Conservation (phyloP, 2,113 vertebrate genomes). For the Vulpes lagopus region DNA sequence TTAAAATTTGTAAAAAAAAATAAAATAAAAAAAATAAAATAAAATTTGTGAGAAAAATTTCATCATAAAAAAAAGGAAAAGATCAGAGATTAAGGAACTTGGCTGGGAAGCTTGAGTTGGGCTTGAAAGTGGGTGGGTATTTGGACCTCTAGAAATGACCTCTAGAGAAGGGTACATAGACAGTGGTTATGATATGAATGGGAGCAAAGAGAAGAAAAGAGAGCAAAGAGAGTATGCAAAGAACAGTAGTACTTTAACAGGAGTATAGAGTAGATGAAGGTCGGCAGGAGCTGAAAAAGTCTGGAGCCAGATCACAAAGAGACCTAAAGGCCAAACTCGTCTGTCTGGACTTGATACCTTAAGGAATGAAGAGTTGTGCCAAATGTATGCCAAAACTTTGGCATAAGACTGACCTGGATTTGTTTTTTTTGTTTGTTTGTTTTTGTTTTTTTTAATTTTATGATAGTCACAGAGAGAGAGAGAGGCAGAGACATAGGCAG, state of each 20-base stretch:
- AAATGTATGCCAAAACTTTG: not conserved
- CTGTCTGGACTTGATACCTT: not conserved
- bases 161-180: not conserved
- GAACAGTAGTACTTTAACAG: not conserved
- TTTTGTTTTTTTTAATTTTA: too few relatives aligned
- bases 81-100: not conserved
- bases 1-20: not conserved
- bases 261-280: not conserved
- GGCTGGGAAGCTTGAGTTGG: not conserved
- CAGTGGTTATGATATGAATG: not conserved
- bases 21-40: not conserved
- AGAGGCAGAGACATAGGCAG: too few relatives aligned
- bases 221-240: not conserved
- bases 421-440: not conserved
- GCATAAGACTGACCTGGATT: not conserved
- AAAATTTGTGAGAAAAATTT: not conserved
- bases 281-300: not conserved
- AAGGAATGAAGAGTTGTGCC: not conserved
- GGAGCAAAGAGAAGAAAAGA: not conserved
- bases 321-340: not conserved
- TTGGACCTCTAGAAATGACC: not conserved
- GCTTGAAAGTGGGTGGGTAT: not conserved
- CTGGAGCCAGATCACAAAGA: not conserved
- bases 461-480: too few relatives aligned
- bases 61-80: not conserved